These are phyloP conservation scores for Drosophila hydei DNA, from an alignment of 1,140 invertebrate genomes.

Conservation along the genomic window DNA sequence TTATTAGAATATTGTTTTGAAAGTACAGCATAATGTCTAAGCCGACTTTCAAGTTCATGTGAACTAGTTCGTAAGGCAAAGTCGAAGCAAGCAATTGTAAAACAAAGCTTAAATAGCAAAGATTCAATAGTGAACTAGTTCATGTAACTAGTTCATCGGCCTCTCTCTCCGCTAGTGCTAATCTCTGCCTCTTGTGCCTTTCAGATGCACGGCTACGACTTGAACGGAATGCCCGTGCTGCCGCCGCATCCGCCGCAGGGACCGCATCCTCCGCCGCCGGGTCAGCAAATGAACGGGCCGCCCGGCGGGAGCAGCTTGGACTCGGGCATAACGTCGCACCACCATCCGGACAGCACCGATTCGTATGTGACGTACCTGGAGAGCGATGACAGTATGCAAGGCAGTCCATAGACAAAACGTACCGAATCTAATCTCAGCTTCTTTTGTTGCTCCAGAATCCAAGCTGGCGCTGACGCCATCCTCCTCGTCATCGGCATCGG, in stretches of 20 bases:
- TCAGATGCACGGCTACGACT: slow-evolving; percentile 96
- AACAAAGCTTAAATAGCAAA: too few relatives aligned
- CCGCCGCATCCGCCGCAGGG: slow-evolving; percentile 85
- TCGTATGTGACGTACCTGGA: slow-evolving; percentile 95
- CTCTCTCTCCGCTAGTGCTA: too few relatives aligned
- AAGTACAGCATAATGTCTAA: too few relatives aligned
- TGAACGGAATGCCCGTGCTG: slow-evolving; percentile 86
- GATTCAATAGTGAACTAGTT: too few relatives aligned
- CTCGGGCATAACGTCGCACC: slow-evolving; percentile 84
- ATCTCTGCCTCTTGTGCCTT: slow-evolving; percentile 24
- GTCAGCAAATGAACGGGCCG: slow-evolving; percentile 68
- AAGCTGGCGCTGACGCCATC: slow-evolving; percentile 81
- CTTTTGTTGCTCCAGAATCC: slow-evolving; percentile 84
- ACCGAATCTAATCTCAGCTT: slow-evolving; percentile 83
- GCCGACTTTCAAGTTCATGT: too few relatives aligned
- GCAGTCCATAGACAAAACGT: slow-evolving; percentile 86
- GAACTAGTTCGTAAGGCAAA: too few relatives aligned
- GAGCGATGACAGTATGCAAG: slow-evolving; percentile 91
- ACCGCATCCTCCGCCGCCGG: slow-evolving; percentile 84
- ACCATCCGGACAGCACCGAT: slow-evolving; percentile 92
- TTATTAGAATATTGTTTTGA: too few relatives aligned
- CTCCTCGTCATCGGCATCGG: slow-evolving; percentile 74
- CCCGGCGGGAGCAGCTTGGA: slow-evolving; percentile 83
- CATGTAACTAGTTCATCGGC: too few relatives aligned
- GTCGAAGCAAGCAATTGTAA: too few relatives aligned